Conservation (phyloP, 2,888 invertebrate species). For the Eledone cirrhosa region DNA sequence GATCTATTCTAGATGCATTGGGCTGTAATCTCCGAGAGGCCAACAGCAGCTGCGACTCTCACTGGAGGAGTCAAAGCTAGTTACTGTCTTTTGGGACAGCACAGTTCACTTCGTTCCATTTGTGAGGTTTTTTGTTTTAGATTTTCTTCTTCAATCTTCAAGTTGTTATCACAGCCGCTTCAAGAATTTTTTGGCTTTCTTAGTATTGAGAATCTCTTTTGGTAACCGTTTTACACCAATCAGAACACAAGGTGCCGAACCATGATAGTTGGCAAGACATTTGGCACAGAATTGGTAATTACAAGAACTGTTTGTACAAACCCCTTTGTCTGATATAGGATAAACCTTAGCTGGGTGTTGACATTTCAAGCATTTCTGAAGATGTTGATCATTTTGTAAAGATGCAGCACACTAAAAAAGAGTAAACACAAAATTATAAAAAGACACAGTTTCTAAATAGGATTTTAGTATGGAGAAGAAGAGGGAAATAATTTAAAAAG, state of each 20-base stretch:
- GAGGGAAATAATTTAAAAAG: no score
- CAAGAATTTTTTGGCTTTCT: conserved; percentile 50
- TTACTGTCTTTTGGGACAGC: no score
- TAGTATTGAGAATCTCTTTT: conserved; percentile 45
- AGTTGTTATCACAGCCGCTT: conserved; percentile 41
- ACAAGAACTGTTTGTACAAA: conserved; percentile 47
- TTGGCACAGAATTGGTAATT: conserved; percentile 49
- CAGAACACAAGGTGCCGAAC: conserved; percentile 44
- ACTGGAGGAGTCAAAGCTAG: no score
- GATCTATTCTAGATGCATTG: no score
- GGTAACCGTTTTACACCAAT: conserved; percentile 40
- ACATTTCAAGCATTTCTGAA: conserved; percentile 56
- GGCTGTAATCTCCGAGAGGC: no score
- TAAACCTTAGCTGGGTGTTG: conserved; percentile 46
- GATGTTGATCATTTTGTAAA: conserved; percentile 49
- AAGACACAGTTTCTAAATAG: no score
- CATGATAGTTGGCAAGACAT: conserved; percentile 48
- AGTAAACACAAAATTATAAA: no score
- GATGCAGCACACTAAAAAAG: conserved; percentile 44
- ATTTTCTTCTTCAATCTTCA: neutral
- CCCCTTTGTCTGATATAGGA: conserved; percentile 46
- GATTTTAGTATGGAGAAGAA: no score
- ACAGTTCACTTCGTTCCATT: no score
- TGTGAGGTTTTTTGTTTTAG: neutral
- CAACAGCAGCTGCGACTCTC: no score